Percentiles rank a stretch among this genome's conserved stretches.
These are phyloP conservation scores for Alexandromys fortis DNA, from an alignment of 2,113 vertebrate species.

Conservation along the genomic window DNA sequence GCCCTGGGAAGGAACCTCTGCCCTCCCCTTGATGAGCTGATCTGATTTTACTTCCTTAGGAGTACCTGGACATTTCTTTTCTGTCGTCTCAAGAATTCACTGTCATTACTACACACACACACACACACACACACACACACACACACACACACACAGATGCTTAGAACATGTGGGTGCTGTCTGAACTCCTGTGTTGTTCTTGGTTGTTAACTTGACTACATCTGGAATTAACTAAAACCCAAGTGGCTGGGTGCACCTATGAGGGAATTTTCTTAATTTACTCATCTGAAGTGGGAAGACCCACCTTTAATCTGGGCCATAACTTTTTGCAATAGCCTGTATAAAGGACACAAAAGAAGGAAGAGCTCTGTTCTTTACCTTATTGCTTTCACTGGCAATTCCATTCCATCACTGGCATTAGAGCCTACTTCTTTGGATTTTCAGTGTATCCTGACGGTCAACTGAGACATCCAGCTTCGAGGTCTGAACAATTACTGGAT, in stretches of 20 bases:
- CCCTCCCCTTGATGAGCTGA: not conserved
- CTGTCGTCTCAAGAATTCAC: not conserved
- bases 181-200: not conserved
- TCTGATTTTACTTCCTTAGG: not conserved
- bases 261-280: not conserved
- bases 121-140: no score
- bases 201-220: not conserved
- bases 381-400: not conserved
- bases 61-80: not conserved
- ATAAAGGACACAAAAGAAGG: not conserved
- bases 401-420: not conserved
- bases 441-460: not conserved
- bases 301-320: not conserved
- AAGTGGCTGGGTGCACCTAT: not conserved
- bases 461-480: not conserved
- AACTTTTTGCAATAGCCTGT: not conserved
- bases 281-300: not conserved
- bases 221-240: not conserved
- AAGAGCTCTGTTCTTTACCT: no score
- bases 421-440: not conserved
- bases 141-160: no score
- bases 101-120: not conserved
- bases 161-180: not conserved
- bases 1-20: not conserved
- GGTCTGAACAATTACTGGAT: not conserved